A percentile compares a stretch with the other conserved stretches of the same genome.
Evolutionary conservation across 2,113 vertebrate species (phyloP).

Genomic region (Indicator maculatus): DNA sequence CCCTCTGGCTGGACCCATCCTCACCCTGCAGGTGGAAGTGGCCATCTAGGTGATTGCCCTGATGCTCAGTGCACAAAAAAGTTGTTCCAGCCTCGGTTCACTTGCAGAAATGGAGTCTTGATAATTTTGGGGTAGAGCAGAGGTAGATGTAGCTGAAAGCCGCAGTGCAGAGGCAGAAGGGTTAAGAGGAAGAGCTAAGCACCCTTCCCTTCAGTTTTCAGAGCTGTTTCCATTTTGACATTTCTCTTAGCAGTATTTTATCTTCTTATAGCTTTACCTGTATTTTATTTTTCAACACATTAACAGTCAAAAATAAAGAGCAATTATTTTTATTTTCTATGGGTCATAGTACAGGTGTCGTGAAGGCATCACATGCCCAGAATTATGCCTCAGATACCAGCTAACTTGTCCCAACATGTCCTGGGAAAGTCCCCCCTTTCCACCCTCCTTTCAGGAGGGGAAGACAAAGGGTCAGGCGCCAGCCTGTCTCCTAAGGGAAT

Average conservation of each 20-base stretch:
- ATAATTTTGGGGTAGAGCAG: neutral
- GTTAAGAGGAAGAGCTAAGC: neutral
- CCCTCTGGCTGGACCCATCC: neutral
- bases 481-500: too few species aligned
- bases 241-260: neutral
- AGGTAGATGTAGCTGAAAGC: neutral
- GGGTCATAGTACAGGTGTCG: accelerated
- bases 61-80: neutral
- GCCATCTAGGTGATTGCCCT: accelerated
- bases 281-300: neutral
- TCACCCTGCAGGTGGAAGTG: neutral
- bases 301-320: neutral
- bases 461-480: too few species aligned
- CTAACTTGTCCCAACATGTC: too few species aligned
- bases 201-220: neutral
- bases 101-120: neutral
- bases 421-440: too few species aligned
- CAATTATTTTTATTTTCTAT: neutral
- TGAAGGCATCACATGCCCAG: too few species aligned
- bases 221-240: neutral
- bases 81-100: neutral
- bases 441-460: too few species aligned
- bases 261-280: neutral
- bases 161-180: neutral
- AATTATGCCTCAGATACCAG: too few species aligned